phyloP scores from a whole-genome alignment of 2,888 invertebrate genomes.

The Napeogenes inachia region DNA sequence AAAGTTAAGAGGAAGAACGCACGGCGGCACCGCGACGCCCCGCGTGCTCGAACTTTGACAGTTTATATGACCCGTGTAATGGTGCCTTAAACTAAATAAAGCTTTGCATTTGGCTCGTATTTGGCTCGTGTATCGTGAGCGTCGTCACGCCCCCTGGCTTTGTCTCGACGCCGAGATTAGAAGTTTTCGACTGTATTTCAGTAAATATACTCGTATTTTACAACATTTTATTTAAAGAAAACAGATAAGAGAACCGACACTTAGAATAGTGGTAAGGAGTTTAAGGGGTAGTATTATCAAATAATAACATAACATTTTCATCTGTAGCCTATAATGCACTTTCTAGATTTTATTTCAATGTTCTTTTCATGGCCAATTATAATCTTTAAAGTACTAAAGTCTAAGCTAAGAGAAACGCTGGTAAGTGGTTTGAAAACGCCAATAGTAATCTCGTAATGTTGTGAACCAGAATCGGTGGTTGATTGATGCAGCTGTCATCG shows the following conservation, averaged over 20 bases:
- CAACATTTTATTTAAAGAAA: conserved; percentile 18
- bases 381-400: too few relatives aligned
- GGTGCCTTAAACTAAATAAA: conserved; percentile 74
- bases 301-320: neutral
- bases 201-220: conserved; percentile 24
- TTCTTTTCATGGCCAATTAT: too few relatives aligned
- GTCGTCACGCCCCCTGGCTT: conserved; percentile 55
- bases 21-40: conserved; percentile 47
- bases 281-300: neutral
- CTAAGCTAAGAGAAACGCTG: too few relatives aligned
- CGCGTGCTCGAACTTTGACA: conserved; percentile 69
- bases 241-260: neutral
- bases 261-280: neutral
- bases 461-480: conserved; percentile 16
- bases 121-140: conserved; percentile 58
- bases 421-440: too few relatives aligned
- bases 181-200: conserved; percentile 39
- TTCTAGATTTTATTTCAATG: too few relatives aligned
- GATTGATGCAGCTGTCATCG: conserved; percentile 58
- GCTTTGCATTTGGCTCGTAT: conserved; percentile 70
- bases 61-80: conserved; percentile 77
- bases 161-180: conserved; percentile 60
- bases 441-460: too few relatives aligned
- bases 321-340: too few relatives aligned
- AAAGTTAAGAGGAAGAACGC: conserved; percentile 42